These are phyloP conservation scores for Tortrix viridana DNA, from an alignment of 2,888 invertebrate species.

Conservation along the genomic window DNA sequence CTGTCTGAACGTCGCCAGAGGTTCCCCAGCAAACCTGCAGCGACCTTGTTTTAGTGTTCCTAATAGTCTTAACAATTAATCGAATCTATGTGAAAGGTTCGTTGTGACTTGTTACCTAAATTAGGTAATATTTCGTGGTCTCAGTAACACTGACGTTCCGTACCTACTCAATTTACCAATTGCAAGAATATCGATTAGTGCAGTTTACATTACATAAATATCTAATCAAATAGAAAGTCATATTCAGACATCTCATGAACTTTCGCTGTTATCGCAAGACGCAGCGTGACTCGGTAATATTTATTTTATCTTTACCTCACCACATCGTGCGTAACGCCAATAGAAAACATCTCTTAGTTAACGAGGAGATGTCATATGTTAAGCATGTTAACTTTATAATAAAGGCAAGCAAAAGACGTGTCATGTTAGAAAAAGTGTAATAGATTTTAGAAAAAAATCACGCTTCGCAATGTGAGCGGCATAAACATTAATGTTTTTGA, in stretches of 20 bases:
- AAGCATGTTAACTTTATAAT: conserved; percentile 11
- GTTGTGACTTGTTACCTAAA: neutral
- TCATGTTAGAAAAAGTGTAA: neutral
- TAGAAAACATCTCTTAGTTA: conserved; percentile 24
- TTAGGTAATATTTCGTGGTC: neutral
- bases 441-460: neutral
- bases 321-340: conserved; percentile 8
- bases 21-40: neutral
- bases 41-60: conserved; percentile 14
- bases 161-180: no score
- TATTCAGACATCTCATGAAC: conserved; percentile 18
- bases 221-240: conserved; percentile 28
- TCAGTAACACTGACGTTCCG: no score
- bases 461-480: no score
- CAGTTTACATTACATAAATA: neutral
- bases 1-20: conserved; percentile 8
- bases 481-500: no score
- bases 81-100: neutral
- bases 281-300: conserved; percentile 27
- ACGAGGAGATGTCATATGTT: conserved; percentile 23
- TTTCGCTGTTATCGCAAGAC: conserved; percentile 23
- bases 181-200: conserved; percentile 15
- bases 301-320: conserved; percentile 26
- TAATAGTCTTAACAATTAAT: conserved; percentile 25
- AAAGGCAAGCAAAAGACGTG: conserved; percentile 1